Conservation (phyloP, 2,797 vertebrate genomes). For the Vireo griseus region DNA sequence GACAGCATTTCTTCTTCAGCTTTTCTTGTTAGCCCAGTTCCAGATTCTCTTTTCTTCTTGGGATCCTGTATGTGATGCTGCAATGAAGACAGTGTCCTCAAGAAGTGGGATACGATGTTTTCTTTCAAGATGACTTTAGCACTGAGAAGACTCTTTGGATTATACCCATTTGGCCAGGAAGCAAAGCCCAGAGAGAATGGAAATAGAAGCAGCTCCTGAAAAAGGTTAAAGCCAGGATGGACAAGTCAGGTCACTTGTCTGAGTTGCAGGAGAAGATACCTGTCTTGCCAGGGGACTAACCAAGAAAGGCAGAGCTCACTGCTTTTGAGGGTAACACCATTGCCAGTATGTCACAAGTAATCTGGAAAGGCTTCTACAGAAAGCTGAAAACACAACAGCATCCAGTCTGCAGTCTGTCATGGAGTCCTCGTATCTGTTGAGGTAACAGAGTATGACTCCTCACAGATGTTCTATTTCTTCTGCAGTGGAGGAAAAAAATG, state of each 20-base stretch:
- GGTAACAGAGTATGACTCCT: neutral
- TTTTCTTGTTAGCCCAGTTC: neutral
- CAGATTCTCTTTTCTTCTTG: neutral
- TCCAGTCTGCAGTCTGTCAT: neutral
- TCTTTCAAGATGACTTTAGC: neutral
- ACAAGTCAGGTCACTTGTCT: neutral
- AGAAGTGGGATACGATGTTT: neutral
- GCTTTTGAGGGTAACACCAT: neutral
- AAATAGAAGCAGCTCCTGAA: neutral
- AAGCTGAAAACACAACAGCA: neutral
- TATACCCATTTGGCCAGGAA: neutral
- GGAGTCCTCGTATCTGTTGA: neutral
- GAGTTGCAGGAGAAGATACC: neutral
- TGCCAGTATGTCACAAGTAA: neutral
- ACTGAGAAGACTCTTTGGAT: neutral
- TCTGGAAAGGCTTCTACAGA: neutral
- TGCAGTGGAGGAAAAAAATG: neutral
- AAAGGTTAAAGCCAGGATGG: neutral
- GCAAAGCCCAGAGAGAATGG: neutral
- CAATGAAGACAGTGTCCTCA: neutral
- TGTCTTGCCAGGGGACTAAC: neutral
- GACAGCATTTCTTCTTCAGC: neutral
- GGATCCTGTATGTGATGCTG: neutral
- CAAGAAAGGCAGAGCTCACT: neutral
- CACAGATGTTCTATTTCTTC: neutral